Conservation (phyloP, 2,888 invertebrate species). For the Labia minor region DNA sequence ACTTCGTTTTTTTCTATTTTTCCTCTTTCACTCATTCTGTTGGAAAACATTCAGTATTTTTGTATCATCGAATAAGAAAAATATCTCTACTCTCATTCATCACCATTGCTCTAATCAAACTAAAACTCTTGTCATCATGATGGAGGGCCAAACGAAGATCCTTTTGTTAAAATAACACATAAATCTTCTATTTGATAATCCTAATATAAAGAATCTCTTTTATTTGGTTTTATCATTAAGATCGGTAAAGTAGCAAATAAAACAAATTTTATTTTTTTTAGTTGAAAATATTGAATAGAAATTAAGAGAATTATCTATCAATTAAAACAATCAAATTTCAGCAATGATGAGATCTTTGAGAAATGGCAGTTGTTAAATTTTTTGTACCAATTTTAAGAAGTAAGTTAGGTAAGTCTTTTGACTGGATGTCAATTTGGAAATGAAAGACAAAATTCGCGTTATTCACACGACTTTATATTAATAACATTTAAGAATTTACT, state of each 20-base stretch:
- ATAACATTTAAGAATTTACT: too few relatives aligned
- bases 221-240: not conserved
- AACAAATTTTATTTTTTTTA: not conserved
- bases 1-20: not conserved
- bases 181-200: conserved; percentile 5
- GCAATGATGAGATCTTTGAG: not conserved
- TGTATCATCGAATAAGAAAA: not conserved
- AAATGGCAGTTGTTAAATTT: not conserved
- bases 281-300: too few relatives aligned
- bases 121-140: not conserved
- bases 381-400: not conserved
- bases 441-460: too few relatives aligned
- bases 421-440: too few relatives aligned
- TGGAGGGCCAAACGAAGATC: not conserved
- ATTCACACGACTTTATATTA: too few relatives aligned
- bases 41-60: not conserved
- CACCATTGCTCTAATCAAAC: not conserved
- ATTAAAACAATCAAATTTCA: not conserved
- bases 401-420: too few relatives aligned
- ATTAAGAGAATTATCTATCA: too few relatives aligned
- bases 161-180: conserved; percentile 13
- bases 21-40: not conserved
- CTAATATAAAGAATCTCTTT: not conserved
- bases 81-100: conserved; percentile 2
- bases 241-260: not conserved